These are phyloP conservation scores for Subacronicta megacephala DNA, from an alignment of 2,888 invertebrate species.

Conservation along the genomic window DNA sequence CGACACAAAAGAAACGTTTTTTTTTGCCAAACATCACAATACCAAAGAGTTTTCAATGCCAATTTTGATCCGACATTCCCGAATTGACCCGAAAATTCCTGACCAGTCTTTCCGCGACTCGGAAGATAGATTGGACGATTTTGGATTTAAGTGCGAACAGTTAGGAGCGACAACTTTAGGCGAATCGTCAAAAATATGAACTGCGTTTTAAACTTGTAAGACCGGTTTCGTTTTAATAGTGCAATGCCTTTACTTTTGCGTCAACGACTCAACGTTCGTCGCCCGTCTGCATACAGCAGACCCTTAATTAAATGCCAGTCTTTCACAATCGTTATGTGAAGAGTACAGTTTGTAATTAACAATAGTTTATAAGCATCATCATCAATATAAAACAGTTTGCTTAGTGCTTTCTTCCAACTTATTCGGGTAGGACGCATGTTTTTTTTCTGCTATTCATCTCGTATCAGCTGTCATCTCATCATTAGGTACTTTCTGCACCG, in stretches of 20 bases:
- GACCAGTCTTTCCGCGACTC: neutral
- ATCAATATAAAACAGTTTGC: too few species aligned
- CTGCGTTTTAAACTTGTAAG: slow-evolving; percentile 37
- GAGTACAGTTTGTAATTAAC: neutral
- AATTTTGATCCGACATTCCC: neutral
- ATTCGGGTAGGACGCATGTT: too few species aligned
- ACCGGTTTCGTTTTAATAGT: slow-evolving; percentile 38
- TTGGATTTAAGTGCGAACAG: neutral
- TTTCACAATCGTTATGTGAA: slow-evolving; percentile 1
- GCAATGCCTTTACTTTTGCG: slow-evolving; percentile 37
- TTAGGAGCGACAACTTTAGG: slow-evolving; percentile 16
- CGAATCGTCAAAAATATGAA: slow-evolving; percentile 13
- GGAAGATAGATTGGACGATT: neutral
- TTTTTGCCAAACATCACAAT: neutral
- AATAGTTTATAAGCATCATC: too few species aligned
- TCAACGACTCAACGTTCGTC: slow-evolving; percentile 18
- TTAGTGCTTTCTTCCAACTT: too few species aligned
- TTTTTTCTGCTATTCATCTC: too few species aligned
- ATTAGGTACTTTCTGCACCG: too few species aligned
- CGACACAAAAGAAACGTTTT: neutral
- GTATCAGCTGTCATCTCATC: too few species aligned
- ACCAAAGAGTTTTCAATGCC: too few species aligned
- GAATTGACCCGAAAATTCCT: neutral
- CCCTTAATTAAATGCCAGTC: slow-evolving; percentile 32
- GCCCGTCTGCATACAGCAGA: slow-evolving; percentile 2